These are phyloP conservation scores for Bombus haemorrhoidalis DNA, from an alignment of 1,140 invertebrate species.

Conservation along the genomic window DNA sequence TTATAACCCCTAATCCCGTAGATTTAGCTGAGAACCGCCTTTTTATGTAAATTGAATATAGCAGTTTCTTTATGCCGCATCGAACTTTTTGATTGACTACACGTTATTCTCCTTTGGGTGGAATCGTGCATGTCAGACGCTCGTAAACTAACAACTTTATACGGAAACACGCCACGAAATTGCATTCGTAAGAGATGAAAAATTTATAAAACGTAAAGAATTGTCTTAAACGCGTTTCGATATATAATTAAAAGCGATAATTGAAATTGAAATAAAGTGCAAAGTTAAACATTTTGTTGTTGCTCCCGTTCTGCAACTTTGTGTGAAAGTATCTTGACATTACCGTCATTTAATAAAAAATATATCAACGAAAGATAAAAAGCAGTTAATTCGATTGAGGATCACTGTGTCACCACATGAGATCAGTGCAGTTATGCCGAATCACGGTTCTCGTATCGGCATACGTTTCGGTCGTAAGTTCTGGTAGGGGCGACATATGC, in stretches of 20 bases:
- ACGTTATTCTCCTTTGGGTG: not conserved
- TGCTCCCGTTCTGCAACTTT: not conserved
- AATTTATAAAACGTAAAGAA: not conserved
- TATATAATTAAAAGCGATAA: not conserved
- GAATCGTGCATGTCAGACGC: not conserved
- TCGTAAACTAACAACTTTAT: not conserved
- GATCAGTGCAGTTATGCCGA: constrained; percentile 73
- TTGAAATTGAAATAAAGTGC: not conserved
- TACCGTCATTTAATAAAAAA: not conserved
- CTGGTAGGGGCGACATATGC: constrained; percentile 75
- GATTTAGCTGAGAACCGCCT: constrained; percentile 30
- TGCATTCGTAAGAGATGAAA: too few relatives aligned
- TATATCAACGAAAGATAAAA: not conserved
- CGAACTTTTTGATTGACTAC: constrained; percentile 26
- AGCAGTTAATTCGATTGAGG: constrained; percentile 59
- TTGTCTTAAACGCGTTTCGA: too few relatives aligned
- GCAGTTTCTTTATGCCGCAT: constrained; percentile 14
- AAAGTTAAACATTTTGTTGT: not conserved
- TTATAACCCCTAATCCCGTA: too few relatives aligned
- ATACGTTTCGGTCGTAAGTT: constrained; percentile 49
- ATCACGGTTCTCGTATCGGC: constrained; percentile 69
- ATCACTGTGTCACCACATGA: constrained; percentile 67
- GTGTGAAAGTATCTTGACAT: not conserved
- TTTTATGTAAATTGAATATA: constrained; percentile 16
- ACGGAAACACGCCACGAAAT: not conserved